Percentiles rank a stretch among this genome's conserved stretches.
Conservation (phyloP, 2,797 vertebrate species). For the Tangara arthus region DNA sequence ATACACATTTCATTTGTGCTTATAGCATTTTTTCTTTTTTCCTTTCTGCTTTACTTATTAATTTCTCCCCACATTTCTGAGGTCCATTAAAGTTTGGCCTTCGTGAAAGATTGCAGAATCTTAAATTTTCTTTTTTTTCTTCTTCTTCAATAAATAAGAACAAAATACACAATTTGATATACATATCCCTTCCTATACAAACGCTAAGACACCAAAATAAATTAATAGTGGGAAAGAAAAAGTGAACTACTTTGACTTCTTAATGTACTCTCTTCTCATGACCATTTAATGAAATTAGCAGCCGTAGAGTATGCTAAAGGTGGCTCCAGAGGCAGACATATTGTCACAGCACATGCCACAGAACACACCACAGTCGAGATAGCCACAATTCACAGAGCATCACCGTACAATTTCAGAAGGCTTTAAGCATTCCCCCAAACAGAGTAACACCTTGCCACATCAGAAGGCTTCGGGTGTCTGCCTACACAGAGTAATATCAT, state of each 20-base stretch:
- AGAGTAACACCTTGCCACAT: neutral
- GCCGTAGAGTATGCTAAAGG: neutral
- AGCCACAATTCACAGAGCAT: neutral
- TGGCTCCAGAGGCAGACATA: neutral
- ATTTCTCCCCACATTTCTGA: constrained; percentile 29
- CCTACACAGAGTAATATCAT: neutral
- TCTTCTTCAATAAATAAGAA: constrained; percentile 8
- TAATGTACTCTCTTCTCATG: neutral
- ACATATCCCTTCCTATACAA: neutral
- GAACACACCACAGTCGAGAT: neutral
- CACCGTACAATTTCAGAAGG: neutral
- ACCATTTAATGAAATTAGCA: neutral
- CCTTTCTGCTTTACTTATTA: neutral
- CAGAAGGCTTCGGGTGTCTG: neutral
- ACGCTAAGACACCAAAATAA: neutral
- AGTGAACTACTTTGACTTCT: neutral
- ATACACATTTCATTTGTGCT: constrained; percentile 26
- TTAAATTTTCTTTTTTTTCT: neutral
- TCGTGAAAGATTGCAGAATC: neutral
- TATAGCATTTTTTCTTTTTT: constrained; percentile 11
- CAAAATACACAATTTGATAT: neutral
- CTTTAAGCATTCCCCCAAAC: neutral
- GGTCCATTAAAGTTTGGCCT: neutral
- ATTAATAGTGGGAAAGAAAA: neutral
- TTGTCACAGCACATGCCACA: neutral